Evolutionary conservation across 2,888 invertebrate species (phyloP).

Genomic region (Metallyticus violacea): DNA sequence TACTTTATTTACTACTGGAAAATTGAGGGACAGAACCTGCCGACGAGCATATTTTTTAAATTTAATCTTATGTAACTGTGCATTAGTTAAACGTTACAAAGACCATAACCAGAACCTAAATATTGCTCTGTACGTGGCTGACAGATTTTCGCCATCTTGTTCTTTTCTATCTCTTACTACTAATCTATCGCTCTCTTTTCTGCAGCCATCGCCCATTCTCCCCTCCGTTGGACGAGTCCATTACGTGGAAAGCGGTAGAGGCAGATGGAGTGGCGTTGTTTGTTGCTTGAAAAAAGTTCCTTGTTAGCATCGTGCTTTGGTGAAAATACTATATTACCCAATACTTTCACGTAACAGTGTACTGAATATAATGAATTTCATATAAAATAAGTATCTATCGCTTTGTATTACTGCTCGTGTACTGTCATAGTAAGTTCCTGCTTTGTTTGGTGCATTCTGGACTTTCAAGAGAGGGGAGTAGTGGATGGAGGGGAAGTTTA

Average conservation of each 20-base stretch:
- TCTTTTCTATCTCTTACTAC: not conserved
- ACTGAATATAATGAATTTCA: not conserved
- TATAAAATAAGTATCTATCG: not conserved
- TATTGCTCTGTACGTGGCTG: too few species aligned
- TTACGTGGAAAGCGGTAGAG: not conserved
- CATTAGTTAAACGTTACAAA: too few species aligned
- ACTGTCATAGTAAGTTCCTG: not conserved
- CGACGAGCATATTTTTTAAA: too few species aligned
- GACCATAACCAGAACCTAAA: too few species aligned
- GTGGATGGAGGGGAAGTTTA: not conserved
- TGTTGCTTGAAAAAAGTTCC: not conserved
- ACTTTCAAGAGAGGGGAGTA: not conserved
- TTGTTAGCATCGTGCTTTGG: not conserved
- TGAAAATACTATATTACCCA: not conserved
- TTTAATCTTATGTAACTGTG: too few species aligned
- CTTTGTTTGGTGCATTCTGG: not conserved
- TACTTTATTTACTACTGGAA: too few species aligned
- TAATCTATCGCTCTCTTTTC: not conserved
- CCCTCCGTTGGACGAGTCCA: not conserved
- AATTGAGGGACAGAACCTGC: too few species aligned
- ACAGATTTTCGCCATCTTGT: not conserved
- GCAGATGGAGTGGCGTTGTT: not conserved
- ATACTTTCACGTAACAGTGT: too few species aligned
- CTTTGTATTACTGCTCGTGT: not conserved
- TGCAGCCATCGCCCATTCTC: not conserved